phyloP scores from a whole-genome alignment of 2,888 invertebrate genomes.

The Panopea generosa region DNA sequence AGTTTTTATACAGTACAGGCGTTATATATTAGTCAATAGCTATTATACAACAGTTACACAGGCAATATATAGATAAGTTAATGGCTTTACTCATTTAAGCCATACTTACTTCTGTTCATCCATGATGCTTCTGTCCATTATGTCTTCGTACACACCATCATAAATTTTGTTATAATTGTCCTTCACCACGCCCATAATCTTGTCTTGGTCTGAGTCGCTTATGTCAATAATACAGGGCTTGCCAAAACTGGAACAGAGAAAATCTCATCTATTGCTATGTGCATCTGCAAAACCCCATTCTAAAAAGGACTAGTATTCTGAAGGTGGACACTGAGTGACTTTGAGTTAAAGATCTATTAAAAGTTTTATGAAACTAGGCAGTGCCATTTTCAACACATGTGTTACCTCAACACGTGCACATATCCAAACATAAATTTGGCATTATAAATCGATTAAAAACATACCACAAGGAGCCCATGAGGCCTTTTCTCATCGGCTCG shows the following conservation, averaged over 20 bases:
- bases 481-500: slow-evolving; percentile 38
- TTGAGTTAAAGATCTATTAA: too few species aligned
- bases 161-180: slow-evolving; percentile 41
- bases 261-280: not conserved
- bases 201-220: slow-evolving; percentile 34
- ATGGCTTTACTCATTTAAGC: too few species aligned
- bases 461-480: slow-evolving; percentile 51
- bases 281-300: too few species aligned
- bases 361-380: too few species aligned
- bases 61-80: too few species aligned
- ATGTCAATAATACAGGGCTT: slow-evolving; percentile 53
- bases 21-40: too few species aligned
- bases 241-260: slow-evolving; percentile 51
- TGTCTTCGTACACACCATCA: slow-evolving; percentile 27
- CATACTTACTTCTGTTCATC: slow-evolving; percentile 54
- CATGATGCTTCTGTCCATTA: slow-evolving; percentile 44
- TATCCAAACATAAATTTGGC: not conserved
- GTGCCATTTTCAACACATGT: not conserved
- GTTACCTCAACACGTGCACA: not conserved
- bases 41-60: too few species aligned
- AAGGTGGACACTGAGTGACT: too few species aligned
- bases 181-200: slow-evolving; percentile 28
- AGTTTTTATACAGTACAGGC: too few species aligned
- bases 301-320: too few species aligned
- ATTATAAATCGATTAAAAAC: too few species aligned